phyloP scores from a whole-genome alignment of 2,797 vertebrate genomes.

The Agapornis canus region DNA sequence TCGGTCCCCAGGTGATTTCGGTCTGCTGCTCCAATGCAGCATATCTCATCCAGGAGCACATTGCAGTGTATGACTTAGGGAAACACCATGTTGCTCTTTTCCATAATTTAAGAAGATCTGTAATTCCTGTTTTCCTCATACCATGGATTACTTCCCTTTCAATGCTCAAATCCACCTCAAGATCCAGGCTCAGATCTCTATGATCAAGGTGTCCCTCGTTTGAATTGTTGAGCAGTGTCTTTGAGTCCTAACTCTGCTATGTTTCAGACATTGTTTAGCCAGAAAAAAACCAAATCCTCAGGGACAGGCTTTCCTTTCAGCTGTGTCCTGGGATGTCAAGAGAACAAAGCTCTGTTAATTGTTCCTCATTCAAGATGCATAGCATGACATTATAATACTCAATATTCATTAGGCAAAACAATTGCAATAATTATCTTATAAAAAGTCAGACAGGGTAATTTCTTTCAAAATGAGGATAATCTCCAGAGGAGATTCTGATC shows the following conservation, averaged over 20 bases:
- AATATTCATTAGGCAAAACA: slow-evolving; percentile 60
- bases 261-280: background rate
- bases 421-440: slow-evolving; percentile 62
- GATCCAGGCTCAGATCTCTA: background rate
- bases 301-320: slow-evolving; percentile 15
- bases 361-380: slow-evolving; percentile 9
- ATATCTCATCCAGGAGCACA: background rate
- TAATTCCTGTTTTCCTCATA: background rate
- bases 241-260: background rate
- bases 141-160: background rate
- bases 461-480: slow-evolving; percentile 69
- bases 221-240: background rate
- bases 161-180: background rate
- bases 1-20: background rate
- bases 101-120: background rate
- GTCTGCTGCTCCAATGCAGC: background rate
- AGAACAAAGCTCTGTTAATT: slow-evolving; percentile 26
- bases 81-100: background rate
- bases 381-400: slow-evolving; percentile 30
- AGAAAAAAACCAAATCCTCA: slow-evolving; percentile 14
- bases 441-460: slow-evolving; percentile 45
- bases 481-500: slow-evolving; percentile 51
- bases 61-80: background rate
- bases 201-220: background rate
- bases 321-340: slow-evolving; percentile 13